These are phyloP conservation scores for Epicauta chinensis DNA, from an alignment of 1,140 invertebrate species.

Conservation along the genomic window DNA sequence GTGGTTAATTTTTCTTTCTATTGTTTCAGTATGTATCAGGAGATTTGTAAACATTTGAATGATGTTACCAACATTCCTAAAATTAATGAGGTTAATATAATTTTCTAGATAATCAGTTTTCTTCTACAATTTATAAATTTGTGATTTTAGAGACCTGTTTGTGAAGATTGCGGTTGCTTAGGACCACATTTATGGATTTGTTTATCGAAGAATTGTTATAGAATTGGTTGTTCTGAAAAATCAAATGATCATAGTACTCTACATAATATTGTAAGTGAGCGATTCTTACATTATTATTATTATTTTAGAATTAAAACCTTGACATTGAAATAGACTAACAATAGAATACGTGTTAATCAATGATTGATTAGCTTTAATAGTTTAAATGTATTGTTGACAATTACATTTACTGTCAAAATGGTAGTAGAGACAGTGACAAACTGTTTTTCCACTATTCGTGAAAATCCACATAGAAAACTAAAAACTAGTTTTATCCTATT, in stretches of 20 bases:
- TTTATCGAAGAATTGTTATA: slow-evolving; percentile 66
- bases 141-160: slow-evolving; percentile 37
- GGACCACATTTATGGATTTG: slow-evolving; percentile 82
- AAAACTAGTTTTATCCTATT: no score
- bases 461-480: no score
- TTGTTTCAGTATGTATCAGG: slow-evolving; percentile 1
- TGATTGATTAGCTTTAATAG: neutral
- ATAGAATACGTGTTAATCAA: neutral
- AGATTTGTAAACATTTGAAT: slow-evolving; percentile 25
- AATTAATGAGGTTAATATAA: neutral
- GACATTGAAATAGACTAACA: neutral
- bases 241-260: slow-evolving; percentile 70
- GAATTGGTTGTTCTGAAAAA: slow-evolving; percentile 72
- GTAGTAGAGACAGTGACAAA: no score
- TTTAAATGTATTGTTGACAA: neutral
- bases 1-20: no score
- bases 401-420: neutral
- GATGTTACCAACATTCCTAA: slow-evolving; percentile 28
- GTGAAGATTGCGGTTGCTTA: slow-evolving; percentile 54
- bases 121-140: no score
- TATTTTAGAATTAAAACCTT: neutral
- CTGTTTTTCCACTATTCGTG: no score
- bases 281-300: neutral
- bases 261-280: slow-evolving; percentile 60
- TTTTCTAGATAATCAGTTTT: no score